These are phyloP conservation scores for Porites australiensis DNA, from an alignment of 64 coral and sea anemone genomes.

Conservation along the genomic window DNA sequence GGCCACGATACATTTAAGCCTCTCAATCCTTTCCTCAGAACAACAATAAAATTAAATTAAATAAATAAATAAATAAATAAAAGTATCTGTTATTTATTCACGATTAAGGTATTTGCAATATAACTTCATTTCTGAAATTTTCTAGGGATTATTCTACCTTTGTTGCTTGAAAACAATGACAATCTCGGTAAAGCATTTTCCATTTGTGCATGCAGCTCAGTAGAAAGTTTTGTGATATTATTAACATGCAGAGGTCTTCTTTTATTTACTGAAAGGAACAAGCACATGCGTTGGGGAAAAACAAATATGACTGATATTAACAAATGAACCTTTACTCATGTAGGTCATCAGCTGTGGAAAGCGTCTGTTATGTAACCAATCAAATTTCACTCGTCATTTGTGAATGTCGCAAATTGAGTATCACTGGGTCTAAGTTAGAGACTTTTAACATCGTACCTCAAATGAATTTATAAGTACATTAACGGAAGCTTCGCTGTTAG, in stretches of 20 bases:
- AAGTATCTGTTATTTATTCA: neutral
- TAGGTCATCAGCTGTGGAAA: too few relatives aligned
- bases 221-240: neutral
- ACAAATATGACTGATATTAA: neutral
- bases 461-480: too few relatives aligned
- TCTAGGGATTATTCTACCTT: neutral
- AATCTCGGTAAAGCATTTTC: neutral
- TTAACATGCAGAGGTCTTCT: neutral
- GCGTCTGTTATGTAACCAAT: too few relatives aligned
- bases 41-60: too few relatives aligned
- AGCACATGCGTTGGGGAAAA: neutral
- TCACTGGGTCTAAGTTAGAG: too few relatives aligned
- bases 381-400: too few relatives aligned
- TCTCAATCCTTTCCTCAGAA: too few relatives aligned
- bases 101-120: neutral
- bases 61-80: too few relatives aligned
- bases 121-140: neutral
- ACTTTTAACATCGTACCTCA: too few relatives aligned
- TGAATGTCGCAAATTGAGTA: too few relatives aligned
- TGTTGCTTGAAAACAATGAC: neutral
- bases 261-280: neutral
- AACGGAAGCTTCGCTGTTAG: too few relatives aligned
- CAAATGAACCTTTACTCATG: neutral
- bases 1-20: too few relatives aligned
- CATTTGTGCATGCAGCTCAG: neutral